phyloP scores from a whole-genome alignment of 2,888 invertebrate species.

The Reticulitermes lucifugus region DNA sequence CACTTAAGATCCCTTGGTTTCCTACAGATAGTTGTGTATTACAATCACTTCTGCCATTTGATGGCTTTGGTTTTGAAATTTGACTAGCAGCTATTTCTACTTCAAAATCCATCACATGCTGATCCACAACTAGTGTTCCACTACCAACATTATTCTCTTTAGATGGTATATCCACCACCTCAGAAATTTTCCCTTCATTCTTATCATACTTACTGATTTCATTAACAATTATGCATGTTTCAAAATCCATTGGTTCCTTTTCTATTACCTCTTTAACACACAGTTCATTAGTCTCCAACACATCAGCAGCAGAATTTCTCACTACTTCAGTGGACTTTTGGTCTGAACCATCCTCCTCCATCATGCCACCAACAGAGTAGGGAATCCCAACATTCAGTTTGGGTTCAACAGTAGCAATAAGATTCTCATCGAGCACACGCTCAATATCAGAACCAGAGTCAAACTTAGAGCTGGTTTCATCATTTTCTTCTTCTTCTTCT shows the following conservation, averaged over 20 bases:
- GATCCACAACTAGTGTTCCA: neutral
- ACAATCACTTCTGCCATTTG: neutral
- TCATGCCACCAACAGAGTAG: neutral
- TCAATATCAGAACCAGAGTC: neutral
- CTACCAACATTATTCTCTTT: too few species aligned
- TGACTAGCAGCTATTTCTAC: conserved; percentile 14
- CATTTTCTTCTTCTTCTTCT: neutral
- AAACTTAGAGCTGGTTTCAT: neutral
- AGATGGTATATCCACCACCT: neutral
- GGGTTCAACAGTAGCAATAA: neutral
- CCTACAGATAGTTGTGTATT: neutral
- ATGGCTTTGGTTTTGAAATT: neutral
- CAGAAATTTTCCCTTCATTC: neutral
- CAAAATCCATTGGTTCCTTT: conserved; percentile 23
- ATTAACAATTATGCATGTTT: neutral
- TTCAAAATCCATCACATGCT: conserved; percentile 17
- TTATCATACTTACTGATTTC: neutral
- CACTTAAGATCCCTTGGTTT: neutral
- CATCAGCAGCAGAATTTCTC: neutral
- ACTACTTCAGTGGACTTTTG: neutral
- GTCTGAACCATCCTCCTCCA: neutral
- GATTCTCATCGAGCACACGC: neutral
- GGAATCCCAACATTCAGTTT: neutral
- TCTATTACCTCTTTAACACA: neutral
- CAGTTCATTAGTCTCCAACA: neutral